These are phyloP conservation scores for Rafetus swinhoei DNA, from an alignment of 2,113 vertebrate genomes.

Conservation along the genomic window DNA sequence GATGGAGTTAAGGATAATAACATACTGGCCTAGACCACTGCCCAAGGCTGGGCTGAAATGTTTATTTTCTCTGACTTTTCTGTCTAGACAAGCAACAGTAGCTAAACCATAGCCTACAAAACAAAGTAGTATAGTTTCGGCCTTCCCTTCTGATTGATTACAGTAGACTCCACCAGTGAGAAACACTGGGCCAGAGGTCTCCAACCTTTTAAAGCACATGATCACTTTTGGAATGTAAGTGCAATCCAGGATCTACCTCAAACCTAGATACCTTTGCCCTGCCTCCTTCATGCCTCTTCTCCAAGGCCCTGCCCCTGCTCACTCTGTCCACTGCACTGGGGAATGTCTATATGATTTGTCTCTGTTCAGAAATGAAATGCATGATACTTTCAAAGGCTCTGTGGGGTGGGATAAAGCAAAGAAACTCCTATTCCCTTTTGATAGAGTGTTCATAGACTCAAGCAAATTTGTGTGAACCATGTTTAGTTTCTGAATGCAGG, in stretches of 20 bases:
- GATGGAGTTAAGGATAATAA: neutral
- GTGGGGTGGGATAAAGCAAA: neutral
- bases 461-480: neutral
- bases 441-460: accelerated
- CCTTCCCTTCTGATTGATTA: neutral
- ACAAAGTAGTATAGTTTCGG: neutral
- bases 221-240: too few relatives aligned
- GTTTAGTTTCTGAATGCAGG: neutral
- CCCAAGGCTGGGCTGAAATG: neutral
- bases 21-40: accelerated
- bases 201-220: too few relatives aligned
- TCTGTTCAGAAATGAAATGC: neutral
- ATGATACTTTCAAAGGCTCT: neutral
- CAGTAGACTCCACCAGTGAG: accelerated
- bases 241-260: too few relatives aligned
- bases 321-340: too few relatives aligned
- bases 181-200: neutral
- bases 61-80: neutral
- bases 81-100: neutral
- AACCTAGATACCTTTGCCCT: too few relatives aligned
- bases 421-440: neutral
- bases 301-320: too few relatives aligned
- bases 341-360: neutral
- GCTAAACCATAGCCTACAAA: neutral
- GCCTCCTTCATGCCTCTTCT: too few relatives aligned